Conservation (phyloP, 2,888 invertebrate genomes). For the Petrolisthes manimaculis region DNA sequence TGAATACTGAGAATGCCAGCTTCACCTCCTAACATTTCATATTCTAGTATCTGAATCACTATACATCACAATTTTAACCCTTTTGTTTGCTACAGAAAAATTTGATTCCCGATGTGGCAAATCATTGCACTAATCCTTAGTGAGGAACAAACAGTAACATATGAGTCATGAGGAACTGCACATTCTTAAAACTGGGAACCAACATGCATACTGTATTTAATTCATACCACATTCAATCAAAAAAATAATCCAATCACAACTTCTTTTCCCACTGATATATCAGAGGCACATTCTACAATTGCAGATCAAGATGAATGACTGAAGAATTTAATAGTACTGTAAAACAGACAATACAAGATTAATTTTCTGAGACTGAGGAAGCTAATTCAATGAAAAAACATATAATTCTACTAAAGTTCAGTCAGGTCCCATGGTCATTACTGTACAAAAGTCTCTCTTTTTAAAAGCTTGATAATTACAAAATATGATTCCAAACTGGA, state of each 20-base stretch:
- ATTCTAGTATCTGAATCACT: background rate
- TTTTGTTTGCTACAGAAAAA: background rate
- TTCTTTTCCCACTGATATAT: slow-evolving; percentile 36
- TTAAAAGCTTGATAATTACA: slow-evolving; percentile 49
- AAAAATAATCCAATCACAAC: slow-evolving; percentile 17
- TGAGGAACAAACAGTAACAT: background rate
- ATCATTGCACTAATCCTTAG: slow-evolving; percentile 1
- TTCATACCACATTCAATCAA: slow-evolving; percentile 22
- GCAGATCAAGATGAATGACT: slow-evolving; percentile 38
- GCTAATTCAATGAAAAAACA: slow-evolving; percentile 44
- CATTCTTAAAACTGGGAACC: slow-evolving; percentile 30
- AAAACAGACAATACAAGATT: slow-evolving; percentile 45
- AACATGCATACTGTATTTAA: slow-evolving; percentile 18
- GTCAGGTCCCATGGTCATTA: slow-evolving; percentile 60
- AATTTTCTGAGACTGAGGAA: slow-evolving; percentile 42
- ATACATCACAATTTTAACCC: slow-evolving; percentile 1
- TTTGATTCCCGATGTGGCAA: background rate
- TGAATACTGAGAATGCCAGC: background rate
- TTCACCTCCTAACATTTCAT: background rate
- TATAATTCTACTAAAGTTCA: slow-evolving; percentile 50
- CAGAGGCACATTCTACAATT: slow-evolving; percentile 45
- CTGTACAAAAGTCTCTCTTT: slow-evolving; percentile 55
- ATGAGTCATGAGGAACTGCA: slow-evolving; percentile 41
- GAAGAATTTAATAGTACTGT: slow-evolving; percentile 27
- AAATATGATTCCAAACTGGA: slow-evolving; percentile 51